Conservation (phyloP, 2,113 vertebrate species). For the Clarias gariepinus region DNA sequence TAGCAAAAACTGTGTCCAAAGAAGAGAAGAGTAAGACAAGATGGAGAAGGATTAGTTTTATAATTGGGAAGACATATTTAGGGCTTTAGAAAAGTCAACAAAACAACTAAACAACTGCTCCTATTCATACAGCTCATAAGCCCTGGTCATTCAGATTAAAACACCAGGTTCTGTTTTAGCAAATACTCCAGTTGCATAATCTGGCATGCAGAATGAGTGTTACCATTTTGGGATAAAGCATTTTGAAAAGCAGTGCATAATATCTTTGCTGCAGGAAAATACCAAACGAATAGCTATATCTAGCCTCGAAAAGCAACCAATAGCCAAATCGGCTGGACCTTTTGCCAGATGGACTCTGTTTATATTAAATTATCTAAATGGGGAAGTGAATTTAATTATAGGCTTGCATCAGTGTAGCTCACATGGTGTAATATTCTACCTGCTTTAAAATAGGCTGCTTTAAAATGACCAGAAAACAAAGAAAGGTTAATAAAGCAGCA, state of each 20-base stretch:
- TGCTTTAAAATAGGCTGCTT: neutral
- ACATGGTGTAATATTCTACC: neutral
- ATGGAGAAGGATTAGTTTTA: neutral
- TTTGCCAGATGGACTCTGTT: slow-evolving; percentile 21
- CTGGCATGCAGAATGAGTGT: neutral
- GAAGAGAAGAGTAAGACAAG: neutral
- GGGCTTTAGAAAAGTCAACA: neutral
- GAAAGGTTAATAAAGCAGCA: neutral
- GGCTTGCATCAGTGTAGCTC: slow-evolving; percentile 5
- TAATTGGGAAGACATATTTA: neutral
- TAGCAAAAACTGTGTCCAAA: neutral
- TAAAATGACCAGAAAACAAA: neutral
- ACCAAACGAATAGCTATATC: neutral
- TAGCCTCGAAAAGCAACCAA: neutral
- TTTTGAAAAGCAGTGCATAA: slow-evolving; percentile 17
- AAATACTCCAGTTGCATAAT: neutral
- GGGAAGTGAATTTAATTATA: slow-evolving; percentile 29
- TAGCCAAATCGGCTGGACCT: neutral
- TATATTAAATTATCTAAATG: slow-evolving; percentile 28
- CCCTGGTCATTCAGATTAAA: neutral
- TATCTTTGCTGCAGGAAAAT: neutral
- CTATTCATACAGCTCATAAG: neutral
- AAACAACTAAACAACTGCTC: neutral
- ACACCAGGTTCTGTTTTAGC: neutral
- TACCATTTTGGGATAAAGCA: neutral